Percentiles rank a stretch among this genome's conserved stretches.
Conservation (phyloP, 2,113 vertebrate genomes). For the Stigmatopora argus region DNA sequence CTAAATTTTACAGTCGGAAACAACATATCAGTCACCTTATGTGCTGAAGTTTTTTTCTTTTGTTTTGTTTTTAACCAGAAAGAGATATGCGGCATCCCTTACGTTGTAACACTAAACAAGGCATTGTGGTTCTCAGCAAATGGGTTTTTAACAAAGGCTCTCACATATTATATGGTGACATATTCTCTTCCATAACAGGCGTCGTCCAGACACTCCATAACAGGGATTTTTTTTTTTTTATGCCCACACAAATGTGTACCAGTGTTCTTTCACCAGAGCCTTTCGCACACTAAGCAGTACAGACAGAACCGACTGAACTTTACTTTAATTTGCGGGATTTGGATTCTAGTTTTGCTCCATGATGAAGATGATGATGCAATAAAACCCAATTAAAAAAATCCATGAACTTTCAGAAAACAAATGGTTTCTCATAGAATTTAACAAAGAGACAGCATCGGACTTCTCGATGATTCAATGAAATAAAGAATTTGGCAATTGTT, state of each 20-base stretch:
- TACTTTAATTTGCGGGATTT: neutral
- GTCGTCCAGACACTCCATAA: slow-evolving; percentile 37
- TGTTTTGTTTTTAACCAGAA: slow-evolving; percentile 17
- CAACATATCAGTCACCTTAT: slow-evolving; percentile 63
- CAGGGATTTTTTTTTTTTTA: slow-evolving; percentile 42
- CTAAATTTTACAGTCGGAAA: slow-evolving; percentile 59
- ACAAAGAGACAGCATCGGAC: too few relatives aligned
- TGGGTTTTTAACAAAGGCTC: slow-evolving; percentile 26
- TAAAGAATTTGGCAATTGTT: too few relatives aligned
- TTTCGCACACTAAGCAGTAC: neutral
- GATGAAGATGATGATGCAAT: too few relatives aligned
- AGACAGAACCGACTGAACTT: neutral
- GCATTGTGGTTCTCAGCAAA: slow-evolving; percentile 25
- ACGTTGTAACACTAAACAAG: neutral
- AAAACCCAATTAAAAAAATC: too few relatives aligned
- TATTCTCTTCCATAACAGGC: slow-evolving; percentile 18
- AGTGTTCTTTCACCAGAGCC: slow-evolving; percentile 35
- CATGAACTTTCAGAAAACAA: too few relatives aligned
- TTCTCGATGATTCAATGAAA: too few relatives aligned
- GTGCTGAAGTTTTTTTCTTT: slow-evolving; percentile 15
- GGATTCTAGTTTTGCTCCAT: neutral
- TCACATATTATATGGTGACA: slow-evolving; percentile 27
- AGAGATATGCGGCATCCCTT: slow-evolving; percentile 13
- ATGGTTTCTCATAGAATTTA: too few relatives aligned
- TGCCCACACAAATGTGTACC: slow-evolving; percentile 36